Evolutionary conservation across 2,113 vertebrate genomes (phyloP), one percentile per base, ranked within the genome.

Genomic region (Prunella fulvescens): DNA sequence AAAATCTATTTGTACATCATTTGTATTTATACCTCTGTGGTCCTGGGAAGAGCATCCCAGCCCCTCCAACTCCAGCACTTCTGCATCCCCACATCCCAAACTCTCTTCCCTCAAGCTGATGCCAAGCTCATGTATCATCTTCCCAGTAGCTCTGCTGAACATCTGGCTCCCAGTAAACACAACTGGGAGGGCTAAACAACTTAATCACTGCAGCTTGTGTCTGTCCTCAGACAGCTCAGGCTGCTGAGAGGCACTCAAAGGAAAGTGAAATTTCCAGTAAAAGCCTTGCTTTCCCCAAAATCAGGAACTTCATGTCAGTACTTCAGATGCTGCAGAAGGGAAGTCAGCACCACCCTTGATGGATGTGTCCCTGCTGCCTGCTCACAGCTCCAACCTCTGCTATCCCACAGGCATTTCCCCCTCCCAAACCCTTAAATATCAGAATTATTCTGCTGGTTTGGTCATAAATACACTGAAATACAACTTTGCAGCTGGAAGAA

Each of bases 121-220:
- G 39, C 28, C n/a, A 48, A 62, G 47, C 31, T 2, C 39, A 35
- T 3, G 67, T 2, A 19, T 50, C 6, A 0, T 8, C 29, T 35
- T 31, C 42, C 45, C 83, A 16, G 4, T 3, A 79, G 65, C 85
- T 37, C 81, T 48, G 76, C 74, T 42, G 37, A 83, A 94, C 93
- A 95, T 73, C 85, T 94, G 95, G 67, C 71, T 83, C 60, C 71
- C 92, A 58, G 33, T 17, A 86, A 88, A 73, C 93, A 72, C 50
- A 64, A 45, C 73, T 44, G 53, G 37, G 37, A 86, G 6, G 44
- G 66, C 86, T 62, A 11, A 90, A 58, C 16, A 39, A 42, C 58
- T 88, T 29, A 9, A 77, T 47, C 7, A 2, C 82, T 71, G 14
- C 9, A 51, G 33, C 8, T 66, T 82, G 58, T 20, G 4, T 20